Evolutionary conservation across 2,888 invertebrate species (phyloP).

Genomic region (Troides aeacus): DNA sequence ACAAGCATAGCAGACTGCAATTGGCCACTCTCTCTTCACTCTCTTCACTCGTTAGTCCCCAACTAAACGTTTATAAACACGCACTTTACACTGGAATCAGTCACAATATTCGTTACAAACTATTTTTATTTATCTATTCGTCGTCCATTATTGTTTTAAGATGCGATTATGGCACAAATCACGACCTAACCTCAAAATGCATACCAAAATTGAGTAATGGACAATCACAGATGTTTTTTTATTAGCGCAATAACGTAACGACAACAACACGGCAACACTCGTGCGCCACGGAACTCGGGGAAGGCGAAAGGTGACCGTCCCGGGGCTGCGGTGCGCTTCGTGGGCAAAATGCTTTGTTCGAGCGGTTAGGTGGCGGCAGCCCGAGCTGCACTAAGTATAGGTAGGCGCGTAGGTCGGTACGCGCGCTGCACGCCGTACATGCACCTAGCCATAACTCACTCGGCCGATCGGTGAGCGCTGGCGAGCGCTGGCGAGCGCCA

Average conservation of each 20-base stretch:
- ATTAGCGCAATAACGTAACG: constrained; percentile 53
- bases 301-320: constrained; percentile 56
- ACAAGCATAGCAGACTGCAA: constrained; percentile 31
- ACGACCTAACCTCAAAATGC: constrained; percentile 75
- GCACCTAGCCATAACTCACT: constrained; percentile 70
- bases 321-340: constrained; percentile 61
- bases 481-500: constrained; percentile 51
- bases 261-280: constrained; percentile 56
- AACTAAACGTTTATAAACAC: constrained; percentile 20
- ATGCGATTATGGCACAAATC: constrained; percentile 51
- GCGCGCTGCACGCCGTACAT: constrained; percentile 60
- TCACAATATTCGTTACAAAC: constrained; percentile 33
- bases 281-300: constrained; percentile 56
- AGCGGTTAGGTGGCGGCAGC: constrained; percentile 72
- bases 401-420: constrained; percentile 62
- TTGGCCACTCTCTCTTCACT: constrained; percentile 42
- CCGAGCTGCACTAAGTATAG: constrained; percentile 65
- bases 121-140: constrained; percentile 32
- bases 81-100: constrained; percentile 44
- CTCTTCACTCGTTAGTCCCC: not conserved
- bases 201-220: constrained; percentile 60
- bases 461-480: constrained; percentile 40
- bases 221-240: constrained; percentile 69
- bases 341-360: constrained; percentile 77
- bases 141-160: constrained; percentile 34